Evolutionary conservation across 2,113 vertebrate species (phyloP).

Genomic region (Zeus faber): DNA sequence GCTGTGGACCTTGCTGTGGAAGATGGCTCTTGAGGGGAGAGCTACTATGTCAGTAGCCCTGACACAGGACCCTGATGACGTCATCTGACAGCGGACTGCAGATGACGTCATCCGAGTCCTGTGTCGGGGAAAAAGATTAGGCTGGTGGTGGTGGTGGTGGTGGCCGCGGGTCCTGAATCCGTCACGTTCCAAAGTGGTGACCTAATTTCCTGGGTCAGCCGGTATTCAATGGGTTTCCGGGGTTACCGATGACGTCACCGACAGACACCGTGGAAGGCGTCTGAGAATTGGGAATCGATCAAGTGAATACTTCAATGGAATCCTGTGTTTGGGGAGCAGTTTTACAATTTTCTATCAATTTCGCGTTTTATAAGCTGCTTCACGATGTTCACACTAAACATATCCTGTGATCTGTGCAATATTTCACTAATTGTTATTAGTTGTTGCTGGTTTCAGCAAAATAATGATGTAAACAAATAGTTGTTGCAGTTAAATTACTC

Average conservation of each 20-base stretch:
- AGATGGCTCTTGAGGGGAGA: no score
- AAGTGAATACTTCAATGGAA: background rate
- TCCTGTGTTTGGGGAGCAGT: background rate
- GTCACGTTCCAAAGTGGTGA: slow-evolving; percentile 65
- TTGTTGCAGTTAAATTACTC: no score
- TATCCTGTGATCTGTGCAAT: slow-evolving; percentile 13
- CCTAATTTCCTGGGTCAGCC: slow-evolving; percentile 71
- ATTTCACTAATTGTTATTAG: slow-evolving; percentile 3
- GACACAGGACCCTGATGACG: no score
- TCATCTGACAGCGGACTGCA: no score
- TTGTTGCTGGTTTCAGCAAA: background rate
- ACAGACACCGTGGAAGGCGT: slow-evolving; percentile 40
- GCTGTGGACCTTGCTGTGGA: no score
- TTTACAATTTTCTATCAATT: background rate
- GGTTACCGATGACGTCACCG: slow-evolving; percentile 72
- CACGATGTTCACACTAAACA: background rate
- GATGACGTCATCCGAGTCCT: no score
- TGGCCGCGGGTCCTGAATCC: slow-evolving; percentile 31
- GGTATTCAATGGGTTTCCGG: slow-evolving; percentile 53
- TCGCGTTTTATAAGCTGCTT: background rate
- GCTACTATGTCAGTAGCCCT: no score
- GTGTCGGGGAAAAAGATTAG: slow-evolving; percentile 2
- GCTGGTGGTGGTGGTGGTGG: background rate
- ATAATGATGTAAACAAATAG: no score
- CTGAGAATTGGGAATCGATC: slow-evolving; percentile 22